A percentile compares a stretch with the other conserved stretches of the same genome.
Evolutionary conservation across 2,888 invertebrate genomes (phyloP).

Genomic region (Ophonus ardosiacus): DNA sequence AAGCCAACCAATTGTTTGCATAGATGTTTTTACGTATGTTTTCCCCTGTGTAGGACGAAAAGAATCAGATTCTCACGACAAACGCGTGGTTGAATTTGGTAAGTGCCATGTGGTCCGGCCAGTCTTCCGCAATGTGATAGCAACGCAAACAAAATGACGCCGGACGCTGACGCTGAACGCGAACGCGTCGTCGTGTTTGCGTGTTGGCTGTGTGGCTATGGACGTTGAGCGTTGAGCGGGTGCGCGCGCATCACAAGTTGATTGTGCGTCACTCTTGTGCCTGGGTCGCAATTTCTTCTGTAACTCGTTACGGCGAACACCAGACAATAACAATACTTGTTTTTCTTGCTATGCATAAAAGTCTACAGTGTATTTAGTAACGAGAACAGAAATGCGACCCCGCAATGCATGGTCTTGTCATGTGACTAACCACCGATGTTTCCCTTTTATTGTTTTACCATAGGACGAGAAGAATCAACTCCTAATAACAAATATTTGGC

Average conservation of each 20-base stretch:
- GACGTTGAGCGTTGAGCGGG: slow-evolving; percentile 71
- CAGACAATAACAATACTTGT: not conserved
- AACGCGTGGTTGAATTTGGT: slow-evolving; percentile 99
- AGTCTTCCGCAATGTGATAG: slow-evolving; percentile 74
- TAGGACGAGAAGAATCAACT: slow-evolving; percentile 98
- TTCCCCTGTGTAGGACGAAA: slow-evolving; percentile 93
- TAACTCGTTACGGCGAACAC: not conserved
- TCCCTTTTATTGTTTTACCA: slow-evolving; percentile 86
- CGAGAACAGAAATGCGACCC: slow-evolving; percentile 65
- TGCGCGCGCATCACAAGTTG: slow-evolving; percentile 60
- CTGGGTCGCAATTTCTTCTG: slow-evolving; percentile 23
- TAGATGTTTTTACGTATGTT: slow-evolving; percentile 75
- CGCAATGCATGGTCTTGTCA: slow-evolving; percentile 74
- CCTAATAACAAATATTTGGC: slow-evolving; percentile 96
- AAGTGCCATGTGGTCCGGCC: slow-evolving; percentile 82
- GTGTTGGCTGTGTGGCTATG: slow-evolving; percentile 75
- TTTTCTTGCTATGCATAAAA: slow-evolving; percentile 3
- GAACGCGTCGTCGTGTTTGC: slow-evolving; percentile 72
- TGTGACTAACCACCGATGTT: slow-evolving; percentile 78
- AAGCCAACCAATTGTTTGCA: not conserved
- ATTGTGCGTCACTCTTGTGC: slow-evolving; percentile 9
- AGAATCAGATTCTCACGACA: slow-evolving; percentile 98
- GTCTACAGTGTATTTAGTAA: not conserved
- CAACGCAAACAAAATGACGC: slow-evolving; percentile 72
- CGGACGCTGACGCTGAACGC: slow-evolving; percentile 38